phyloP scores from a whole-genome alignment of 2,888 invertebrate genomes.

The Hermaeophaga mercurialis region DNA sequence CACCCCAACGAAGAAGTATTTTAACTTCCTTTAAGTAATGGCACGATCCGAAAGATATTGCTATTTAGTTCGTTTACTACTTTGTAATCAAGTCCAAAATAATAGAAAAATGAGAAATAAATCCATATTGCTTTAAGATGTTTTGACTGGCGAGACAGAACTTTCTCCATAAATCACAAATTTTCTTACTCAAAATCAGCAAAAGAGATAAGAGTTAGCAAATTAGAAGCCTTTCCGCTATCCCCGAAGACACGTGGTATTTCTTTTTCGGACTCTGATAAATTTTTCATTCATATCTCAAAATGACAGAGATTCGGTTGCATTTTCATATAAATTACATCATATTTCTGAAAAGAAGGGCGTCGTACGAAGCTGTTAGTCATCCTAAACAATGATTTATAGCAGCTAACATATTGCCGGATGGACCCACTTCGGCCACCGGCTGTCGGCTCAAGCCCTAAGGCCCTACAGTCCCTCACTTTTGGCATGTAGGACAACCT shows the following conservation, averaged over 20 bases:
- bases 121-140: constrained; percentile 31
- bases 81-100: too few relatives aligned
- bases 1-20: too few relatives aligned
- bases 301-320: constrained; percentile 59
- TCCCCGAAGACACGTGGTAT: constrained; percentile 51
- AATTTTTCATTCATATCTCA: constrained; percentile 60
- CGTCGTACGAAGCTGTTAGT: constrained; percentile 59
- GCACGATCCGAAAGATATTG: too few relatives aligned
- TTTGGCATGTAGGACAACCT: constrained; percentile 33
- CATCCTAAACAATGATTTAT: constrained; percentile 62
- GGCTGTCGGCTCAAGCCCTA: constrained; percentile 40
- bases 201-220: constrained; percentile 52
- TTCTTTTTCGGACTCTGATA: constrained; percentile 38
- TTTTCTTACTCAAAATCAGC: constrained; percentile 51
- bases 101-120: constrained; percentile 26
- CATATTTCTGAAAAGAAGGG: constrained; percentile 58
- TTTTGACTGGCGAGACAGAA: constrained; percentile 20
- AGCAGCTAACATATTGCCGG: constrained; percentile 60
- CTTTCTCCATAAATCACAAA: constrained; percentile 39
- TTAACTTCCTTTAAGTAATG: too few relatives aligned
- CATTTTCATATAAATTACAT: constrained; percentile 63
- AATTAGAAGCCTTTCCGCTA: constrained; percentile 52
- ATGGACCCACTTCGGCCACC: constrained; percentile 43
- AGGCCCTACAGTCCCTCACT: constrained; percentile 37
- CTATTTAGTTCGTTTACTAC: too few relatives aligned